A percentile compares a stretch with the other conserved stretches of the same genome.
Conservation (phyloP, 2,113 vertebrate species). For the Pao palembangensis region DNA sequence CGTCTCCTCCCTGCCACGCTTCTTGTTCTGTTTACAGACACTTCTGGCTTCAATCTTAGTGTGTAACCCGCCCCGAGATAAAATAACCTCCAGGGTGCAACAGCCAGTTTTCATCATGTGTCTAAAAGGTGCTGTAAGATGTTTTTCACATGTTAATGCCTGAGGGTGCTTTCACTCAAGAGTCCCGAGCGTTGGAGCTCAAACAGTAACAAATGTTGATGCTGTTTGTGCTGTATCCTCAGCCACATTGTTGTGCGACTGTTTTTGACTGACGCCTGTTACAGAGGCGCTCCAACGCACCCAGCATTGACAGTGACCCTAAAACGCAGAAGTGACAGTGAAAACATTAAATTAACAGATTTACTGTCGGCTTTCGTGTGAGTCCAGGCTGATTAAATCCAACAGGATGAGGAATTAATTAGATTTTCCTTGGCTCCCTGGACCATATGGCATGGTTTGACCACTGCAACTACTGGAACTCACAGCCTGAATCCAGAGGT, state of each 20-base stretch:
- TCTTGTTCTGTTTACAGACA: slow-evolving; percentile 18
- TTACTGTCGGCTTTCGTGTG: slow-evolving; percentile 40
- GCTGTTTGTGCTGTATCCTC: not conserved
- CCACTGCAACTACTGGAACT: slow-evolving; percentile 30
- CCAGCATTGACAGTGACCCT: no score
- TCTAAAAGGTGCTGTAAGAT: slow-evolving; percentile 11
- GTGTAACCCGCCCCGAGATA: slow-evolving; percentile 30
- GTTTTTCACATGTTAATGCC: slow-evolving; percentile 4
- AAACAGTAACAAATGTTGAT: not conserved
- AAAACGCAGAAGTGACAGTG: not conserved
- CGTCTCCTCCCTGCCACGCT: slow-evolving; percentile 4
- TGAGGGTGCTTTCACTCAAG: not conserved
- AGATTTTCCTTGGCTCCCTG: slow-evolving; percentile 61
- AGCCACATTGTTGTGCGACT: not conserved
- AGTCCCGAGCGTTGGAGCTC: not conserved
- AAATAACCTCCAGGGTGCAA: slow-evolving; percentile 1
- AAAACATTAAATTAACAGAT: slow-evolving; percentile 33
- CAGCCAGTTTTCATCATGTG: slow-evolving; percentile 8
- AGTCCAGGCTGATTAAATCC: slow-evolving; percentile 55
- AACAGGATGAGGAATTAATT: slow-evolving; percentile 56
- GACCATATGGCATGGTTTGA: slow-evolving; percentile 51
- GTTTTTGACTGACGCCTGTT: no score
- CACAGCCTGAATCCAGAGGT: slow-evolving; percentile 23
- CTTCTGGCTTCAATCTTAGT: slow-evolving; percentile 24
- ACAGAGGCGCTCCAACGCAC: no score